Percentiles rank a stretch among this genome's conserved stretches.
phyloP scores from a whole-genome alignment of 2,797 vertebrate species.

The Aeoliscus strigatus region DNA sequence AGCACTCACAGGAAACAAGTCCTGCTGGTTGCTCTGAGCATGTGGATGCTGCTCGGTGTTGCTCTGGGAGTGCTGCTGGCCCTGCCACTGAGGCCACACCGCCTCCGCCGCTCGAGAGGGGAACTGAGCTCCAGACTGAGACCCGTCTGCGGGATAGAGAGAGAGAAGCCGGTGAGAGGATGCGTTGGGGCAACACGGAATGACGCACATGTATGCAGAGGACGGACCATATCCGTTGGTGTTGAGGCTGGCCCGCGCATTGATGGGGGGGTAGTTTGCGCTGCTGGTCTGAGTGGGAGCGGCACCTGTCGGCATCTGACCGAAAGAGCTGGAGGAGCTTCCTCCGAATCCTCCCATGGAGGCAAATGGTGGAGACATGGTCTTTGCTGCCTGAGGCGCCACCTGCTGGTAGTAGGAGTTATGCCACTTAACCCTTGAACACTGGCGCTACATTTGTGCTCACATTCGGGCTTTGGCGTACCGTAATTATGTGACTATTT shows the following conservation, averaged over 20 bases:
- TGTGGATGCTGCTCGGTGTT: slow-evolving; percentile 78
- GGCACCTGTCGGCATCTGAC: slow-evolving; percentile 74
- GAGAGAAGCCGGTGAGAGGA: slow-evolving; percentile 69
- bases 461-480: too few species aligned
- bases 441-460: too few species aligned
- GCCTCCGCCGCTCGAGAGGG: slow-evolving; percentile 80
- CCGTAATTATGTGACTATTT: too few species aligned
- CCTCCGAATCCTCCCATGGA: slow-evolving; percentile 79
- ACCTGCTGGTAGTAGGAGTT: slow-evolving; percentile 64
- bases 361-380: slow-evolving; percentile 76
- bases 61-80: slow-evolving; percentile 80
- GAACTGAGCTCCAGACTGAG: slow-evolving; percentile 78
- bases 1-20: slow-evolving; percentile 86
- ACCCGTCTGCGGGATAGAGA: too few species aligned
- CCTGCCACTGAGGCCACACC: slow-evolving; percentile 92
- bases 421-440: background rate
- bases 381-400: slow-evolving; percentile 79
- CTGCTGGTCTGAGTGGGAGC: slow-evolving; percentile 57
- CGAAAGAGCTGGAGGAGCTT: slow-evolving; percentile 79
- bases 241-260: slow-evolving; percentile 54
- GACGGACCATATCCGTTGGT: slow-evolving; percentile 70
- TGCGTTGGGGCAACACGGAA: background rate
- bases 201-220: background rate
- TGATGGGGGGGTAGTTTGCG: slow-evolving; percentile 68
- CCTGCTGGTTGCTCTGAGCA: slow-evolving; percentile 81